phyloP scores from a whole-genome alignment of 2,113 vertebrate genomes.

The Oreochromis aureus region DNA sequence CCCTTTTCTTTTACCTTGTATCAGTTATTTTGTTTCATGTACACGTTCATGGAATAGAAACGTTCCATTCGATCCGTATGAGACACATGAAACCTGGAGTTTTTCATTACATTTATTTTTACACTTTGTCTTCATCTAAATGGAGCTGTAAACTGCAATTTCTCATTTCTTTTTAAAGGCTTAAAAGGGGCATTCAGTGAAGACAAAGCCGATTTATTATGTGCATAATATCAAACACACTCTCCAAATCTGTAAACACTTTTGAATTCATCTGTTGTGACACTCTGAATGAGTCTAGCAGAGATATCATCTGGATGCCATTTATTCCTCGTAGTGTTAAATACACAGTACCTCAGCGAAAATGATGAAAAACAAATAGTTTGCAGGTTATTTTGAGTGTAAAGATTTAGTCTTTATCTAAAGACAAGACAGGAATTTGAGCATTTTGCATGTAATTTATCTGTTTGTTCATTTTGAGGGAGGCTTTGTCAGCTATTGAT shows the following conservation, averaged over 20 bases:
- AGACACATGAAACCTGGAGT: fast-evolving
- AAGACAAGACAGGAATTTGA: neutral
- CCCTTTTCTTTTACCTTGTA: neutral
- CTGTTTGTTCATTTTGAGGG: neutral
- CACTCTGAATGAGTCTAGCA: neutral
- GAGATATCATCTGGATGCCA: slow-evolving; percentile 9
- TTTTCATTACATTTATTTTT: neutral
- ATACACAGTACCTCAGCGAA: neutral
- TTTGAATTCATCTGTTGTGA: slow-evolving; percentile 20
- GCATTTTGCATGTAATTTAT: neutral
- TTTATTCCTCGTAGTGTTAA: slow-evolving; percentile 10
- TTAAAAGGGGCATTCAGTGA: neutral
- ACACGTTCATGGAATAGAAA: neutral
- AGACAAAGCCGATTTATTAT: slow-evolving; percentile 30
- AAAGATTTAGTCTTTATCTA: neutral
- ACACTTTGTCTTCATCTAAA: neutral
- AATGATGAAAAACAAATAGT: slow-evolving; percentile 2
- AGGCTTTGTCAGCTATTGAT: neutral
- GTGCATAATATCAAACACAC: slow-evolving; percentile 20
- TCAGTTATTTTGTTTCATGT: neutral
- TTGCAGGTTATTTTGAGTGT: neutral
- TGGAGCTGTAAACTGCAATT: neutral
- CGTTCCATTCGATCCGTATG: neutral
- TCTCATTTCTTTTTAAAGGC: neutral
- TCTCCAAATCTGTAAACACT: neutral